Base-by-base conservation (phyloP, 2,797 vertebrate species). In the Nannoperca australis region DNA sequence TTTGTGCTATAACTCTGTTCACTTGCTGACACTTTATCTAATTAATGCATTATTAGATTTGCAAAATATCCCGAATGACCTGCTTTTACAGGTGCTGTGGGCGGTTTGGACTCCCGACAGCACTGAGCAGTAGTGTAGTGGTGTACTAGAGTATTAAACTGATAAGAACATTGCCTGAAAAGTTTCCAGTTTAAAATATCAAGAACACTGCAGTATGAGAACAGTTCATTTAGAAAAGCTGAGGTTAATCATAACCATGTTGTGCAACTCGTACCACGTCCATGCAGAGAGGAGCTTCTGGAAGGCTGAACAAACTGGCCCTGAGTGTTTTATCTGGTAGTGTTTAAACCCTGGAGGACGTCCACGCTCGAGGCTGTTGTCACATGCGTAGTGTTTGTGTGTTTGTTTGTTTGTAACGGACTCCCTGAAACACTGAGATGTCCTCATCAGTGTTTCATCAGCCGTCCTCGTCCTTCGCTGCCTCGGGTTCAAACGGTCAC, bases 401-500 rank as follows among this genome's bases (percentile, higher is more conserved):
- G n/a, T 45, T 61, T 40, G 10, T 27, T 27, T n/a, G 66, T 32
- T 42, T 24, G 2, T 34, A 30, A 7, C 49, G 12, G 5, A 40
- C 59, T 82, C 56, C 60, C 36, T 38, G 8, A 77, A 58, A 66
- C 6, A 30, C 20, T 1, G 40, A 62, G 49, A 53, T 51, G 22
- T 18, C 14, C 9, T 62, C n/a, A 7, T 65, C 27, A 51, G 54
- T 32, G 13, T 58, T 65, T 91, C 63, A 85, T 88, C 80, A 59
- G n/a, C 36, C 27, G 59, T 70, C 77, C 80, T 89, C 69, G 85
- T 72, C 86, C 85, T 78, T 78, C 30, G 15, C 14, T n/a, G 44
- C 53, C 42, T 18, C 38, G 7, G 42, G 85, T 72, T 73, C 18
- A 82, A 85, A 92, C 81, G 77, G 89, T 88, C 78, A 84, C 81